phyloP scores from a whole-genome alignment of 2,888 invertebrate genomes.

The Acrobasis repandana region DNA sequence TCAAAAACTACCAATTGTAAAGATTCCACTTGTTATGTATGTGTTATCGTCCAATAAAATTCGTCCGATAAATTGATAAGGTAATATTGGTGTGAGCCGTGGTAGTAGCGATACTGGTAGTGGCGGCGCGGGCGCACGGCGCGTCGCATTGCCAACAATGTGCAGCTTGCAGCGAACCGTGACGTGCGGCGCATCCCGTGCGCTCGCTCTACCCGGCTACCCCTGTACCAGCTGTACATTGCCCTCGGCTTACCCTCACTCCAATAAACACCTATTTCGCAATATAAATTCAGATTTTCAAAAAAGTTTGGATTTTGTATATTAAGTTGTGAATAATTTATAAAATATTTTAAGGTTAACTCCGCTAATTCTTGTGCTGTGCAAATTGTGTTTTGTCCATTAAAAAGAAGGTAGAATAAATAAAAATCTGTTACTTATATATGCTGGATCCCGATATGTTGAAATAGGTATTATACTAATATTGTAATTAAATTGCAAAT shows the following conservation, averaged over 20 bases:
- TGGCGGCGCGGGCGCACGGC: not conserved
- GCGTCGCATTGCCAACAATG: constrained; percentile 17
- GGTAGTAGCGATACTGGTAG: not conserved
- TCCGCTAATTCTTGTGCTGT: too few relatives aligned
- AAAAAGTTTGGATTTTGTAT: too few relatives aligned
- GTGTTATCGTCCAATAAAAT: constrained; percentile 16
- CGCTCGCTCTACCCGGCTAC: not conserved
- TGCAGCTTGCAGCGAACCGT: constrained; percentile 9
- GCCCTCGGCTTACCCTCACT: not conserved
- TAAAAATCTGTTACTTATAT: too few relatives aligned
- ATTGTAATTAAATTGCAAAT: too few relatives aligned
- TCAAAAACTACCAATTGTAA: constrained; percentile 3
- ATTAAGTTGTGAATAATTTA: too few relatives aligned
- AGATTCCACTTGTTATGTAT: constrained; percentile 7
- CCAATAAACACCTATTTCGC: not conserved
- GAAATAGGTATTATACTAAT: too few relatives aligned
- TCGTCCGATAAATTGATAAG: constrained; percentile 17
- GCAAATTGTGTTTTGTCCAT: too few relatives aligned
- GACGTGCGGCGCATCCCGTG: constrained; percentile 11
- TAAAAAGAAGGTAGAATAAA: too few relatives aligned
- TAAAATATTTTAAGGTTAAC: too few relatives aligned
- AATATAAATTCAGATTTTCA: too few relatives aligned
- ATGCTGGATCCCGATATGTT: too few relatives aligned
- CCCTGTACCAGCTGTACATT: constrained; percentile 4
- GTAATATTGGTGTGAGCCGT: constrained; percentile 1